Base-by-base conservation (phyloP, 92 coral and sea anemone genomes). In the Metridium senile region DNA sequence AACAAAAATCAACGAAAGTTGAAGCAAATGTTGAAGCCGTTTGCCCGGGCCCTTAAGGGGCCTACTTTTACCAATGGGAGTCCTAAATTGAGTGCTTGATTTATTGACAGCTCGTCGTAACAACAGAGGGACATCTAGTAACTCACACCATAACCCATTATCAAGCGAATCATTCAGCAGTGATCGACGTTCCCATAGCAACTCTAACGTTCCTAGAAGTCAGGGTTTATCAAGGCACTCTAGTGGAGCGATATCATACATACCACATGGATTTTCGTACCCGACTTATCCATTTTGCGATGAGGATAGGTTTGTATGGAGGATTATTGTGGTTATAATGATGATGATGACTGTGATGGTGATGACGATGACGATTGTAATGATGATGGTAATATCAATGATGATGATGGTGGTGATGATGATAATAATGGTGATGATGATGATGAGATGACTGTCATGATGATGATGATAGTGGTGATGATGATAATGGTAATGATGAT, bases 61-160 rank as follows among this genome's bases (percentile, higher is more conserved):
- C n/a, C n/a, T n/a, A n/a, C n/a, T n/a, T n/a, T n/a, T n/a, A n/a
- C n/a, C n/a, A n/a, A n/a, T n/a, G n/a, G n/a, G n/a, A n/a, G n/a
- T n/a, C n/a, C n/a, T n/a, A n/a, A n/a, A 66, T 11, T 18, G 71
- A 17, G 17, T 22, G 26, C 9, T 54, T 54, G 61, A 17, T 54
- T 54, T 8, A 29, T 21, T 11, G 31, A 62, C 69, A 63, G 69
- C 32, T 29, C 69, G 69, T 3, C 69, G 75, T 26, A 83, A 83
- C 79, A 66, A 69, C 49, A 87, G 93, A 57, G 96, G 96, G 26
- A 75, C 90, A 43, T 74, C 90, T 16, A 88, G 82, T 53, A 85
- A 85, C 78, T 87, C 93, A 31, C 68, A 64, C 8, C 89, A 86
- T 57, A 79, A 89, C 56, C 66, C 84, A 43, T 62, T 86, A 29